Evolutionary conservation across 1,140 invertebrate genomes (phyloP).

Genomic region (Oryctes rhinoceros): DNA sequence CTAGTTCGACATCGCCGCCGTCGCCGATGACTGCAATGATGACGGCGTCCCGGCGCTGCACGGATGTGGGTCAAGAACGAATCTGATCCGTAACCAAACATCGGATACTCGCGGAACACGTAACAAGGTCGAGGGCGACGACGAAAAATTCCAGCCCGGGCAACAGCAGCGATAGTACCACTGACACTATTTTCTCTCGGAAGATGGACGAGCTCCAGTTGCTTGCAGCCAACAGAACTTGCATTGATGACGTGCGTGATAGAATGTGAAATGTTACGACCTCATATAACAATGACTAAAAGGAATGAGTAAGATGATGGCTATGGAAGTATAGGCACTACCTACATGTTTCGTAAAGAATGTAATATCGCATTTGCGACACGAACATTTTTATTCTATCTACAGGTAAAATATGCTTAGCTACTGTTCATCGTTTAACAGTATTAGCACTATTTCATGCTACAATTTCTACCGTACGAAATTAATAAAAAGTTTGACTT

Average conservation of each 20-base stretch:
- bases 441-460: too few species aligned
- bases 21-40: neutral
- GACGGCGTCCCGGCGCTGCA: constrained; percentile 25
- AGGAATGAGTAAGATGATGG: too few species aligned
- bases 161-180: neutral
- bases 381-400: too few species aligned
- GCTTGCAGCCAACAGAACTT: neutral
- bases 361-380: too few species aligned
- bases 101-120: constrained; percentile 13
- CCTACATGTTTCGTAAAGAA: too few species aligned
- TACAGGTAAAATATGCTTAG: too few species aligned
- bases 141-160: constrained; percentile 20
- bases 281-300: neutral
- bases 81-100: constrained; percentile 27
- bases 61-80: constrained; percentile 32
- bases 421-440: too few species aligned
- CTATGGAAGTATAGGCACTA: too few species aligned
- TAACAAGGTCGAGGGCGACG: constrained; percentile 31
- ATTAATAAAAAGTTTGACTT: too few species aligned
- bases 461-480: too few species aligned
- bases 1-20: constrained; percentile 1
- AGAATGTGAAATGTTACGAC: neutral
- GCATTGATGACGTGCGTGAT: neutral
- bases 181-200: neutral
- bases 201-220: constrained; percentile 13